These are phyloP conservation scores for Blastomussa wellsi DNA, from an alignment of 92 coral and sea anemone genomes.

Conservation along the genomic window DNA sequence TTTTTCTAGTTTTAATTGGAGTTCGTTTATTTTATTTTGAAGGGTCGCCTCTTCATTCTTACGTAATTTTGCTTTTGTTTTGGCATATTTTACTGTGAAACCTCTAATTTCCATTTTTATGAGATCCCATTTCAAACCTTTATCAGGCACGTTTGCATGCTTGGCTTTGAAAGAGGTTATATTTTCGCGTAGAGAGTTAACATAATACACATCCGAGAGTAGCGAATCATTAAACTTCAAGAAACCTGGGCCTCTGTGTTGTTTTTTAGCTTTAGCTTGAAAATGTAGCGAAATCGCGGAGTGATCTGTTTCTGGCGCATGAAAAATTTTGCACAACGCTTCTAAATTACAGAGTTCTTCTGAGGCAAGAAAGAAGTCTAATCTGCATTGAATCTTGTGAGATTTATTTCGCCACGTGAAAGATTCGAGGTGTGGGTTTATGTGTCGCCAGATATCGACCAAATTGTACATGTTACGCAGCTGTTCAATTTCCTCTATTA, in stretches of 20 bases:
- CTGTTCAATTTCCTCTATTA: no score
- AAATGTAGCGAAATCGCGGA: conserved; percentile 27
- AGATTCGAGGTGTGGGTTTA: no score
- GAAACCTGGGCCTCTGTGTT: conserved; percentile 14
- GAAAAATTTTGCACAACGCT: conserved; percentile 1
- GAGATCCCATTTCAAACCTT: conserved; percentile 21
- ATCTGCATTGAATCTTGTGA: no score
- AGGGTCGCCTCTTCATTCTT: background rate
- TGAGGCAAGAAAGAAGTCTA: no score
- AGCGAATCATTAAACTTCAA: conserved; percentile 29
- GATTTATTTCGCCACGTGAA: no score
- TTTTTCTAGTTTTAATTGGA: background rate
- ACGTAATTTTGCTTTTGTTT: conserved; percentile 28
- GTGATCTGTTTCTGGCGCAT: conserved; percentile 47
- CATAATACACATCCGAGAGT: conserved; percentile 6
- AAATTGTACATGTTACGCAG: no score
- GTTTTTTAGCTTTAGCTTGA: background rate
- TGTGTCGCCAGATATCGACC: no score
- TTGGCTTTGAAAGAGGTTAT: background rate
- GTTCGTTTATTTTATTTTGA: conserved; percentile 9
- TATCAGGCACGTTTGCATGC: background rate
- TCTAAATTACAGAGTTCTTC: no score
- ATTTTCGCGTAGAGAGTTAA: background rate
- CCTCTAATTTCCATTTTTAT: no score
- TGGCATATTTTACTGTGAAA: conserved; percentile 4